These are phyloP conservation scores for Melipona bicolor DNA, from an alignment of 2,888 invertebrate genomes.

Conservation along the genomic window DNA sequence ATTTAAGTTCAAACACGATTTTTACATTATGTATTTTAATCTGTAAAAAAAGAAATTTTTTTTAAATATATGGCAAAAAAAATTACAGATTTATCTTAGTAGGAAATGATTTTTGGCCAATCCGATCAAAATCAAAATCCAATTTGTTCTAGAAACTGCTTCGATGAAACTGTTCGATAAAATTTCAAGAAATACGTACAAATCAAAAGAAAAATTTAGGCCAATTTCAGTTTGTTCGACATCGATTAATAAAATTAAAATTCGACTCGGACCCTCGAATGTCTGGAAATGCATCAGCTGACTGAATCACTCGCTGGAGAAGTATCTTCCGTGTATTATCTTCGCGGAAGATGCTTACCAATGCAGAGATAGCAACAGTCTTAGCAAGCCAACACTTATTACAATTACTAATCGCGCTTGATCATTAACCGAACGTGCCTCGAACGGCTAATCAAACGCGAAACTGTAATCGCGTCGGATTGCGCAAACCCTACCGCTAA, in stretches of 20 bases:
- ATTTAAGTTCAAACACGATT: no score
- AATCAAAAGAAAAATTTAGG: background rate
- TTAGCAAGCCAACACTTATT: slow-evolving; percentile 38
- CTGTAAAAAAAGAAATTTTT: no score
- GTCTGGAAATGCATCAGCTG: background rate
- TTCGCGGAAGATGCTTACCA: slow-evolving; percentile 47
- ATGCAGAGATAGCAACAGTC: slow-evolving; percentile 48
- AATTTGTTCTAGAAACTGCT: no score
- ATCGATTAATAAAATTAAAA: background rate
- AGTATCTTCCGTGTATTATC: slow-evolving; percentile 53
- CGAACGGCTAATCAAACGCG: slow-evolving; percentile 22
- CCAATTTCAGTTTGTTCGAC: background rate
- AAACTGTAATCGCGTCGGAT: slow-evolving; percentile 23
- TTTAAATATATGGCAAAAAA: no score
- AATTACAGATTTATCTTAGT: no score
- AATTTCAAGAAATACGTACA: background rate
- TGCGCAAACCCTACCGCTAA: slow-evolving; percentile 31
- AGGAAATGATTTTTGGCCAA: no score
- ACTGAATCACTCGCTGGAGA: background rate
- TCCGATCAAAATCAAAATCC: no score
- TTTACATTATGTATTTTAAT: no score
- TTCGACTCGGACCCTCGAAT: no score
- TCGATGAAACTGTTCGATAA: no score
- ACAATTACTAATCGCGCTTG: slow-evolving; percentile 54
- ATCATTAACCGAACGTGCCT: slow-evolving; percentile 50